These are phyloP conservation scores for Sebastes goodei DNA, from an alignment of 2,797 vertebrate species.

Conservation along the genomic window DNA sequence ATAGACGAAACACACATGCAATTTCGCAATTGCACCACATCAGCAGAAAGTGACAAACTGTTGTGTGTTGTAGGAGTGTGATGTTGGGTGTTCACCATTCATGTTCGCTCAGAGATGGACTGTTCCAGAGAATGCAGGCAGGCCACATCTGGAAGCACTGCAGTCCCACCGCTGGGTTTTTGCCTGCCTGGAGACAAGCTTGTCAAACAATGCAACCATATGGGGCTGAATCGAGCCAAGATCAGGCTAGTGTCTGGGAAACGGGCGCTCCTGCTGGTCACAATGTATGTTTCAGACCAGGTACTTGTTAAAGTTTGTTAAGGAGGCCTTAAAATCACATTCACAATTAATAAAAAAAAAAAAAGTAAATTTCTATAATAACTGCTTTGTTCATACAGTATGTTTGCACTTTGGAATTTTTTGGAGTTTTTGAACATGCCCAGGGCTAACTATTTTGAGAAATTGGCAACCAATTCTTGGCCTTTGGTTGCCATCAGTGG, in stretches of 20 bases:
- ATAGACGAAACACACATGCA: conserved; percentile 9
- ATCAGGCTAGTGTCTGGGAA: conserved; percentile 41
- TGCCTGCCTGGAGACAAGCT: conserved; percentile 64
- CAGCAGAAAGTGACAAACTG: conserved; percentile 35
- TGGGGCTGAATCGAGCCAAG: conserved; percentile 40
- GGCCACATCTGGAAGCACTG: conserved; percentile 82
- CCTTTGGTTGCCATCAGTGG: no score
- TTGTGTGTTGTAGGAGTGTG: conserved; percentile 13
- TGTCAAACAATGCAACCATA: conserved; percentile 73
- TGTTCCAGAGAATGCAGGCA: conserved; percentile 35
- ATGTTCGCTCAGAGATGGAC: conserved; percentile 54
- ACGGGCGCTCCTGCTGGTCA: conserved; percentile 1
- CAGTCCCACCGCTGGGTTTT: conserved; percentile 56
- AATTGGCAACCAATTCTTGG: no score
- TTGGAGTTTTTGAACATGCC: background rate
- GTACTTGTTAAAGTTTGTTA: background rate
- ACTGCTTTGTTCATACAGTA: background rate
- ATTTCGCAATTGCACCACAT: conserved; percentile 34
- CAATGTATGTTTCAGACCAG: background rate
- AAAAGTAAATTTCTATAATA: background rate
- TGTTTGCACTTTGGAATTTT: background rate
- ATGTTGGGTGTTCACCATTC: conserved; percentile 40
- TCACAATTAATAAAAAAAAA: background rate
- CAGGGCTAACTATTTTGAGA: no score
- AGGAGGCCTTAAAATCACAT: background rate